Evolutionary conservation across 1,140 invertebrate genomes (phyloP).

Genomic region (Drosophila orena): DNA sequence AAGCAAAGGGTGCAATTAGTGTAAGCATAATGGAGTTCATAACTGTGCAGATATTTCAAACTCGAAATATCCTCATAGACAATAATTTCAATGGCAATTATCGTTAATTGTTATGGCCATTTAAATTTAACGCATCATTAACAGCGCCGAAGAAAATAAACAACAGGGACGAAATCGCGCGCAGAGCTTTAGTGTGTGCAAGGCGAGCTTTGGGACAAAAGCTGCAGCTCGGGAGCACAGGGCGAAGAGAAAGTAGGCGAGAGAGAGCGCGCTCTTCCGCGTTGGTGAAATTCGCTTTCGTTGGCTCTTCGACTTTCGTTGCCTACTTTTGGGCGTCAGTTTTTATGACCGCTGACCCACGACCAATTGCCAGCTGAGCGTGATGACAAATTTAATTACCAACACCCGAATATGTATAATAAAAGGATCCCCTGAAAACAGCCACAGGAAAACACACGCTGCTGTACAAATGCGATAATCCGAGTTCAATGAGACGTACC

Average conservation of each 20-base stretch:
- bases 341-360: constrained; percentile 32
- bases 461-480: constrained; percentile 60
- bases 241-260: constrained; percentile 10
- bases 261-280: constrained; percentile 2
- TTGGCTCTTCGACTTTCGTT: constrained; percentile 42
- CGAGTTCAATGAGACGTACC: constrained; percentile 61
- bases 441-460: constrained; percentile 13
- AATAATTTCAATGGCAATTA: constrained; percentile 79
- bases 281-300: constrained; percentile 20
- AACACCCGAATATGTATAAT: constrained; percentile 50
- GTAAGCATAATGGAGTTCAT: constrained; percentile 24
- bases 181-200: not conserved
- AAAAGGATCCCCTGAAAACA: constrained; percentile 28
- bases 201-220: constrained; percentile 39
- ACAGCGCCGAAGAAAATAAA: constrained; percentile 41
- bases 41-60: constrained; percentile 42
- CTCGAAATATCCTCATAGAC: constrained; percentile 62
- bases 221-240: constrained; percentile 16
- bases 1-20: constrained; percentile 3
- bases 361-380: constrained; percentile 54
- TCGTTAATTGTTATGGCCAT: constrained; percentile 80
- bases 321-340: constrained; percentile 62
- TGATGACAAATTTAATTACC: constrained; percentile 77
- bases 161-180: constrained; percentile 25
- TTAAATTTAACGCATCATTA: constrained; percentile 84